Conservation (phyloP, 64 coral and sea anemone species). For the Acropora yongei region DNA sequence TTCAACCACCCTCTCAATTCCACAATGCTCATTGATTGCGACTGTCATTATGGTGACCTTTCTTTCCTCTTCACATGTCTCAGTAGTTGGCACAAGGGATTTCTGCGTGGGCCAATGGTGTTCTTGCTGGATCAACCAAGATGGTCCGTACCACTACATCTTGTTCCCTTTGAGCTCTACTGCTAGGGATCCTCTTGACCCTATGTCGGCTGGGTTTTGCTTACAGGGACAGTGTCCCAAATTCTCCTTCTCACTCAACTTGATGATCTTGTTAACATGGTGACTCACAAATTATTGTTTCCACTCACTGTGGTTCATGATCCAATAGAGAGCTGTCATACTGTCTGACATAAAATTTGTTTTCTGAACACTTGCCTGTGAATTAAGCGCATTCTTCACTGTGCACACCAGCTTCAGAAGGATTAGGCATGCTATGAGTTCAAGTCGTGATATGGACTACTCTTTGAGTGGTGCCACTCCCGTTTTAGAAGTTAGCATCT, state of each 20-base stretch:
- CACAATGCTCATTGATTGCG: not conserved
- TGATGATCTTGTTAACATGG: not conserved
- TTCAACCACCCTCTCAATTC: conserved; percentile 34
- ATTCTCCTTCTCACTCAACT: not conserved
- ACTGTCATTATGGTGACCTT: conserved; percentile 17
- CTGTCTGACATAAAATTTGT: not conserved
- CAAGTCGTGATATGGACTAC: conserved; percentile 27
- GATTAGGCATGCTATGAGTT: conserved; percentile 51
- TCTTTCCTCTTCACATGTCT: conserved; percentile 13
- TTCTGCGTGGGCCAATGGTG: not conserved
- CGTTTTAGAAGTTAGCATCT: conserved; percentile 51
- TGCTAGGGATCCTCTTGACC: not conserved
- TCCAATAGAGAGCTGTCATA: conserved; percentile 14
- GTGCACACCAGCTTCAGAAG: conserved; percentile 13
- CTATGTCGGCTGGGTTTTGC: conserved; percentile 28
- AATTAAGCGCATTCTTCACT: not conserved
- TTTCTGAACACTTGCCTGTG: not conserved
- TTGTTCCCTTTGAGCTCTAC: not conserved
- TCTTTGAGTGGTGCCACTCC: conserved; percentile 7
- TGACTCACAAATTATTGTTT: conserved; percentile 41
- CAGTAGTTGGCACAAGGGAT: not conserved
- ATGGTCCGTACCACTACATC: not conserved
- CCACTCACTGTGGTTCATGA: conserved; percentile 8
- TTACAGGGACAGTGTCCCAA: conserved; percentile 10
- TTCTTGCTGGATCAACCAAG: not conserved